Evolutionary conservation across 2,797 vertebrate genomes (phyloP), one percentile per base, ranked within the genome.

Genomic region (Adrianichthys oophorus): DNA sequence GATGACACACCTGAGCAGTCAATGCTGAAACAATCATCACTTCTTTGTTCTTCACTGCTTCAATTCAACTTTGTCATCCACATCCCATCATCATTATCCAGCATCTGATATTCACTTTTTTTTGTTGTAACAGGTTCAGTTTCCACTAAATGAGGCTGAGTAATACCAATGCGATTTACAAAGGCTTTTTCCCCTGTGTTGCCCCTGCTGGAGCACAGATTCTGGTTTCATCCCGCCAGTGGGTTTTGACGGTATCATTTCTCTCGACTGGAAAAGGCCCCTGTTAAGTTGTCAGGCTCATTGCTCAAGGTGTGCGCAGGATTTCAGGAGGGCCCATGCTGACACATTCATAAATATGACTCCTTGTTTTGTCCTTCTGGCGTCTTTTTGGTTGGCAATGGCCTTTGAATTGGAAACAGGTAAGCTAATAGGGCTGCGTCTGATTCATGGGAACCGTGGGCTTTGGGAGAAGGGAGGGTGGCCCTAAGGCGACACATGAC

Each of bases 301-400:
- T 90, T 86, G 85, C 90, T 90, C 89, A 89, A 83, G 72, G 87
- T 78, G 80, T 55, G 78, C 72, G 69, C 79, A 69, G 76, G 80
- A 73, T 87, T 86, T 91, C 80, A 83, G 80, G 62, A 84, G 85
- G 77, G 81, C 85, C 78, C 86, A 67, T 80, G 85, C 91, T 89
- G 90, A 92, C 91, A 90, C 87, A 89, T 91, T 86, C 91, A 93
- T 92, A 92, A 93, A 93, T 92, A 92, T 90, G 91, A 93, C 92
- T 92, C 90, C 91, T 91, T 92, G 90, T 91, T 93, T 93, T 93
- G 91, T 93, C 91, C 91, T 91, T 87, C 85, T 91, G 89, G 90
- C 88, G 85, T 91, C 91, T 92, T 90, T 89, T 88, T 85, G 89
- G 89, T 87, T 87, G 80, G 80, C 79, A 79, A 85, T 88, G 85